These are phyloP conservation scores for Aurelia coerulea DNA, from an alignment of 30 jellyfish, hydroid and myxozoan genomes.

Conservation along the genomic window DNA sequence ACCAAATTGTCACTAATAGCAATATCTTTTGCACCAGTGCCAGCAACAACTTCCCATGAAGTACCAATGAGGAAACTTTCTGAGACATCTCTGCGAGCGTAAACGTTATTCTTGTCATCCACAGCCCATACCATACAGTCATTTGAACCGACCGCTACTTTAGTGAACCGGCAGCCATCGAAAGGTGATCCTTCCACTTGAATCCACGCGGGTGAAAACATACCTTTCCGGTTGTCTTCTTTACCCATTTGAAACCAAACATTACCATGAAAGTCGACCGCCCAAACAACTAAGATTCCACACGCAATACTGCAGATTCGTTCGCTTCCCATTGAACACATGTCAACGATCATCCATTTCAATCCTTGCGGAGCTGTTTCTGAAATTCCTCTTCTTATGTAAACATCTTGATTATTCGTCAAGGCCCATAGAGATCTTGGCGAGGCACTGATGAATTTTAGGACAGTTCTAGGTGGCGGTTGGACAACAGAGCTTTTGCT, in stretches of 20 bases:
- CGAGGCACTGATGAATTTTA: slow-evolving; percentile 91
- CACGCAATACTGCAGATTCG: slow-evolving; percentile 81
- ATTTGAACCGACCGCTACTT: slow-evolving; percentile 90
- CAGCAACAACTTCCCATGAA: slow-evolving; percentile 97
- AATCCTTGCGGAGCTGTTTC: slow-evolving; percentile 96
- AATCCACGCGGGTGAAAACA: slow-evolving; percentile 95
- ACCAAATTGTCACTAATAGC: slow-evolving; percentile 92
- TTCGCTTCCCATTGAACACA: slow-evolving; percentile 92
- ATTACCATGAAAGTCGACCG: slow-evolving; percentile 97
- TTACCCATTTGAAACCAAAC: slow-evolving; percentile 99
- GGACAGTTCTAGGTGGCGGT: slow-evolving; percentile 87
- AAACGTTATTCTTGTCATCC: slow-evolving; percentile 92
- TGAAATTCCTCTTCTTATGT: slow-evolving; percentile 87
- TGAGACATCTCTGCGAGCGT: slow-evolving; percentile 93
- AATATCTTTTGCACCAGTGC: slow-evolving; percentile 94
- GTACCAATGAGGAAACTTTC: slow-evolving; percentile 96
- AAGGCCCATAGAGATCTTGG: slow-evolving; percentile 97
- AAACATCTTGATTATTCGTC: slow-evolving; percentile 89
- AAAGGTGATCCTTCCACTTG: slow-evolving; percentile 97
- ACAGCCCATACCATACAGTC: slow-evolving; percentile 97
- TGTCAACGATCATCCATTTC: slow-evolving; percentile 90
- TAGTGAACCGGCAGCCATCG: slow-evolving; percentile 95
- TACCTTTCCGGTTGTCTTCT: slow-evolving; percentile 74
- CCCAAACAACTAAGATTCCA: slow-evolving; percentile 96
- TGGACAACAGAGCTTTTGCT: slow-evolving; percentile 88